Base-by-base conservation (phyloP, 1,140 invertebrate species). In the Pinna nobilis region DNA sequence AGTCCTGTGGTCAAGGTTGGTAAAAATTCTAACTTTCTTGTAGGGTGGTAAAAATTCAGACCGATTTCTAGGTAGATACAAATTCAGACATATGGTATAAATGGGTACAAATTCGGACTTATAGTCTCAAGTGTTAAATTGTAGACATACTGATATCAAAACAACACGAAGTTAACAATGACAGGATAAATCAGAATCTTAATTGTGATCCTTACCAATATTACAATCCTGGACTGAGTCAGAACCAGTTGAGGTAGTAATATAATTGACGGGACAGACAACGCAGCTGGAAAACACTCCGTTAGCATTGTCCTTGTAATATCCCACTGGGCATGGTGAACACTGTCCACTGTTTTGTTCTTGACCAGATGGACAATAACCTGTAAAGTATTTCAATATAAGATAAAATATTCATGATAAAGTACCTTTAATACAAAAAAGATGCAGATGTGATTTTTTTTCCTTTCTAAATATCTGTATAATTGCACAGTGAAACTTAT, bases 311-410 rank as follows among this genome's bases (percentile, higher is more conserved):
- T 73, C 60, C 66, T 77, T 75, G 87, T 95, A 97, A 13, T 94
- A 93, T 57, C 95, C 95, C 90, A 89, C 74, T 6, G 70, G 70
- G 79, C 90, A 91, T 0, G 82, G 68, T 81, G 97, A 95, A 88
- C 98, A 99, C 1, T 47, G 32, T 15, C 55, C 41, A n/a, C 44
- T 41, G 9, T 23, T 63, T n/a, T 78, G 78, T 63, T 81, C 70
- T 11, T 64, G 6, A 20, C 79, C 79, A 68, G 74, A 64, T 1
- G 69, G 32, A 68, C 79, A 80, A 59, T 66, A 76, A 50, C 37
- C 79, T 80, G 59, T 35, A 59, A 57, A 35, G 11, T 11, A 20
- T 53, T 53, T 28, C 23, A 53, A 53, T 13, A 53, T 23, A 7
- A 23, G 11, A 53, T 20, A 53, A 28, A 11, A 53, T 28, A 53